Conservation (phyloP, 2,888 invertebrate species). For the Tenthredo notha region DNA sequence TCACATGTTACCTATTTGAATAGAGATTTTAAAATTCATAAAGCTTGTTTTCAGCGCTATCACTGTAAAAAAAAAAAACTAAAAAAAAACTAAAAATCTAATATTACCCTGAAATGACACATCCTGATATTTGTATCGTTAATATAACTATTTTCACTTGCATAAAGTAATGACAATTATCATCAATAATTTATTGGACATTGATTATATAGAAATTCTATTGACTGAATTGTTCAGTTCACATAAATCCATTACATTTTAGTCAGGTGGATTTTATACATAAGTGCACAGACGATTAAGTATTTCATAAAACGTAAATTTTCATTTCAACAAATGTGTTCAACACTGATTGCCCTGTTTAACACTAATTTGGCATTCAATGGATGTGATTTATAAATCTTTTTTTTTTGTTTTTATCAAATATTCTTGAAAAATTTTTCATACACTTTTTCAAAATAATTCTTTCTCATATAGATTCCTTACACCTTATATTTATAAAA, state of each 20-base stretch:
- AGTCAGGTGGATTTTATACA: background rate
- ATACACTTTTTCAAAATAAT: background rate
- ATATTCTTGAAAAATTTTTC: background rate
- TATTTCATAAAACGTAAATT: background rate
- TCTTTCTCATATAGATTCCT: background rate
- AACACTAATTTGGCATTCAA: background rate
- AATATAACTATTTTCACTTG: background rate
- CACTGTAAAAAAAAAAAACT: too few species aligned
- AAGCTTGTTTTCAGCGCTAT: background rate
- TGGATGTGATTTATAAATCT: background rate
- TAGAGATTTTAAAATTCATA: background rate
- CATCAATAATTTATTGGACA: background rate
- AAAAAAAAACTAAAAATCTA: background rate
- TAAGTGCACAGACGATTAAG: background rate
- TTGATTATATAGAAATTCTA: background rate
- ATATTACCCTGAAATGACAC: background rate
- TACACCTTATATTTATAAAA: background rate
- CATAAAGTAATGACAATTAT: background rate
- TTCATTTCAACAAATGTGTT: background rate
- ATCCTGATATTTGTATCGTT: background rate
- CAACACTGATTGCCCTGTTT: background rate
- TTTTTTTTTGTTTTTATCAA: background rate
- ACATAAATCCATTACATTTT: background rate
- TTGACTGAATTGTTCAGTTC: background rate
- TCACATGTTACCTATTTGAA: background rate